Conservation (phyloP, 1,140 invertebrate species). For the Tetramorium alpestre region DNA sequence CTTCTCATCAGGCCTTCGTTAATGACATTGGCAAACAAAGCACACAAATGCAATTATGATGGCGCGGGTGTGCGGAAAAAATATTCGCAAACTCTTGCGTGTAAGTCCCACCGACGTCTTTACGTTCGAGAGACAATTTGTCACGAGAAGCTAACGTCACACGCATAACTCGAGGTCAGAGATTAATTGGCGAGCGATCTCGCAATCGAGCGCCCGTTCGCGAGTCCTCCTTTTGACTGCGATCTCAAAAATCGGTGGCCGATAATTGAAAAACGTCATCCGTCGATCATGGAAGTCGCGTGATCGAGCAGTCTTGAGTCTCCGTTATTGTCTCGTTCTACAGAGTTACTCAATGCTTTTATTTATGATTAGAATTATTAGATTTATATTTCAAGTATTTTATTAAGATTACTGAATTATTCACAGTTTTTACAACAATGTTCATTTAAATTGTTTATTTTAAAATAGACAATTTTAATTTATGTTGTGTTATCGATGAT, state of each 20-base stretch:
- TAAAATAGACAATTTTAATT: neutral
- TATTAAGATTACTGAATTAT: no score
- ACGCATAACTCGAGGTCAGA: constrained; percentile 4
- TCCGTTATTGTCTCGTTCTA: neutral
- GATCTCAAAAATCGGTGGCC: constrained; percentile 14
- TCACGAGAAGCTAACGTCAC: constrained; percentile 10
- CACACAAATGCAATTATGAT: neutral
- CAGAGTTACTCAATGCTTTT: neutral
- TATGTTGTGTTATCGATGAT: neutral
- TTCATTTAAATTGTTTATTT: neutral
- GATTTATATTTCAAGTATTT: no score
- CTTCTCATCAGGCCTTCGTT: neutral
- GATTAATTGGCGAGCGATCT: constrained; percentile 18
- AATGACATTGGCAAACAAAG: neutral
- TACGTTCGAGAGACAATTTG: constrained; percentile 31
- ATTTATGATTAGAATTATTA: neutral
- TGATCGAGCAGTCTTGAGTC: neutral
- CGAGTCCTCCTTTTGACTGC: neutral
- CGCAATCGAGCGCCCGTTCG: neutral
- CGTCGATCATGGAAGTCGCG: neutral
- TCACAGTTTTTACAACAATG: no score
- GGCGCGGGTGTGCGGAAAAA: neutral
- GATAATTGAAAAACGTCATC: neutral
- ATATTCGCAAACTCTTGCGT: neutral
- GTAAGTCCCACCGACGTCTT: neutral